A percentile compares a stretch with the other conserved stretches of the same genome.
These are phyloP conservation scores for Dysdera silvatica DNA, from an alignment of 1,140 invertebrate genomes.

Conservation along the genomic window DNA sequence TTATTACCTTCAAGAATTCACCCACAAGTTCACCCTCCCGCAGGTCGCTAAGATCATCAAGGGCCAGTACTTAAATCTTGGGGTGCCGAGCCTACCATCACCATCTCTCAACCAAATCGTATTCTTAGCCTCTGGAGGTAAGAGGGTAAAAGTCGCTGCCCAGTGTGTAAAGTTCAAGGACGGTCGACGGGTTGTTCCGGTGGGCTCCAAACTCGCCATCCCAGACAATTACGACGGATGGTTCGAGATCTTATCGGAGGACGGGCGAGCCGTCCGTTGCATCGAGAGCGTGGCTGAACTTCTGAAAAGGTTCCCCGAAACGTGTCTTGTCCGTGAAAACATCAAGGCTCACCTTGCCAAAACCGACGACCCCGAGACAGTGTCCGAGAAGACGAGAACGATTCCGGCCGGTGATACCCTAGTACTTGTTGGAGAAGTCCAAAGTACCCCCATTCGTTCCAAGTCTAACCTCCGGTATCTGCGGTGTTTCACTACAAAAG, in stretches of 20 bases:
- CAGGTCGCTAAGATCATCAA: conserved; percentile 82
- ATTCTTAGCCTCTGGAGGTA: conserved; percentile 70
- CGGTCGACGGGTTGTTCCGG: conserved; percentile 59
- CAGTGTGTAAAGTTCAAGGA: conserved; percentile 89
- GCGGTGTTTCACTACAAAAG: conserved; percentile 73
- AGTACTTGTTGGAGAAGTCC: conserved; percentile 60
- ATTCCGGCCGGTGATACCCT: conserved; percentile 71
- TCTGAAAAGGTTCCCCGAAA: conserved; percentile 63
- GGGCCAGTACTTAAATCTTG: conserved; percentile 80
- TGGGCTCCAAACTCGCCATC: conserved; percentile 74
- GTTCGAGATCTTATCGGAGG: conserved; percentile 88
- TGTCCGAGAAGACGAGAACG: conserved; percentile 61
- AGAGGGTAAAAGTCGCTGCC: conserved; percentile 68
- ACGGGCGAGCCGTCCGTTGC: conserved; percentile 76
- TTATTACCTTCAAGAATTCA: conserved; percentile 67
- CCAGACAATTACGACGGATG: conserved; percentile 85
- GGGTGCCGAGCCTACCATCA: conserved; percentile 72
- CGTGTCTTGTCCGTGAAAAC: conserved; percentile 74
- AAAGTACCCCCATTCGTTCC: conserved; percentile 48
- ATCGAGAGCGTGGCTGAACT: conserved; percentile 80
- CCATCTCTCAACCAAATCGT: conserved; percentile 74
- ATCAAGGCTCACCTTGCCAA: conserved; percentile 61
- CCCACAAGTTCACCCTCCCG: conserved; percentile 67
- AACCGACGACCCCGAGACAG: conserved; percentile 51
- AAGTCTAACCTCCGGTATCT: conserved; percentile 55